Evolutionary conservation across 2,113 vertebrate genomes (phyloP).

Genomic region (Ornithorhynchus anatinus): DNA sequence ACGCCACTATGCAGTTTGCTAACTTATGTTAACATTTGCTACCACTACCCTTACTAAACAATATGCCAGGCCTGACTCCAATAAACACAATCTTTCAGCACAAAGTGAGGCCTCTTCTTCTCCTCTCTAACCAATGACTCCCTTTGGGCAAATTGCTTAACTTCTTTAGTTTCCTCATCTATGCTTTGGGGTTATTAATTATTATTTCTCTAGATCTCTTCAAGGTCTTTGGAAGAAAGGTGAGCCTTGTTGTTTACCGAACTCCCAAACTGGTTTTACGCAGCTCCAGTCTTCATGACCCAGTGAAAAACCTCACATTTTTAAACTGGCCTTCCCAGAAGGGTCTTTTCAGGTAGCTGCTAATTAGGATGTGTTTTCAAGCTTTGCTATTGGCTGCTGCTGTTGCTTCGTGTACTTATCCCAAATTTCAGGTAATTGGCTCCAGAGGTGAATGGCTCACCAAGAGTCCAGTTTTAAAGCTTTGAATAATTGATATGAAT

Average conservation of each 20-base stretch:
- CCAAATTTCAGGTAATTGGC: background rate
- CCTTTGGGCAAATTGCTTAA: conserved; percentile 29
- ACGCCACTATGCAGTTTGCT: conserved; percentile 37
- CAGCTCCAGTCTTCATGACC: background rate
- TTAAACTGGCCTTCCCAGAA: background rate
- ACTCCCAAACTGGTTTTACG: background rate
- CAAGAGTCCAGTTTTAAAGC: too few species aligned
- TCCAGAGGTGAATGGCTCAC: background rate
- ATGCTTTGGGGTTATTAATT: background rate
- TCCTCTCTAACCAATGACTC: conserved; percentile 8
- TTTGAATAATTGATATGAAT: too few species aligned
- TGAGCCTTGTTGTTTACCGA: conserved; percentile 7
- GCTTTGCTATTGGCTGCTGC: background rate
- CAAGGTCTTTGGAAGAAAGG: conserved; percentile 33
- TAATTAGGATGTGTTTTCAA: background rate
- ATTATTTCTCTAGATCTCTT: too few species aligned
- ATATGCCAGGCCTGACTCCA: conserved; percentile 42
- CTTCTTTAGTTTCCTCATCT: conserved; percentile 2
- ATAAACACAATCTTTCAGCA: conserved; percentile 17
- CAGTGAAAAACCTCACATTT: background rate
- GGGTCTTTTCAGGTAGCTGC: background rate
- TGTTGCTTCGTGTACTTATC: background rate
- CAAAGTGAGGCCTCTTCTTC: conserved; percentile 7
- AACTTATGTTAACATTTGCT: conserved; percentile 40
- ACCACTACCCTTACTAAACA: conserved; percentile 46